Base-by-base conservation (phyloP, 1,140 invertebrate species). In the Aethina tumida region DNA sequence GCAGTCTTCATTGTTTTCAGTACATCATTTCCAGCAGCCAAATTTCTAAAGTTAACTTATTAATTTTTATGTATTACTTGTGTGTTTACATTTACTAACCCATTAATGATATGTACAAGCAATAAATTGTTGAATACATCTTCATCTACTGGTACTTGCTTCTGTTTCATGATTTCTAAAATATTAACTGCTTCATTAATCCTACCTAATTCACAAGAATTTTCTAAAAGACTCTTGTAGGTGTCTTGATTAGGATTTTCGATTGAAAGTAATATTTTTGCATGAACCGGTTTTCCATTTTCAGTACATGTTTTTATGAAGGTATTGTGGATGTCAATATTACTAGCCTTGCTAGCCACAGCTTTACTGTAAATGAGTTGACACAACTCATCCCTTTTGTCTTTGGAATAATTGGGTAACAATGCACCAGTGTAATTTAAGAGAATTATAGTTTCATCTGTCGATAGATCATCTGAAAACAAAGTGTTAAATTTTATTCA, bases 121-220 rank as follows among this genome's bases (percentile, higher is more conserved):
- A 77, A 70, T 9, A 79, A 62, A 30, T 66, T 63, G 50, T 72
- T 71, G 52, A 76, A 76, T 20, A 74, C 60, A 35, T 47, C 53
- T 54, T 76, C 72, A 49, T 68, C 72, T 2, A 73, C 59, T 16
- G 68, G 60, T n/a, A 75, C 43, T 6, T 60, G 53, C 40, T 63
- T 55, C 12, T 60, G 46, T 50, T 77, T 77, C 72, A 79, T 78
- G 38, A 65, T 64, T 29, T 69, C 62, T 20, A 79, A 59, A 5
- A 78, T 67, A 48, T 69, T 65, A 14, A 64, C 67, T 10, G 74
- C 69, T 49, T 73, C 66, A 38, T 72, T 64, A 13, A 76, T 59
- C 50, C 77, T 68, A 19, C 75, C 76, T 5, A 55, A 53, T 65
- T 74, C 65, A 53, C 68, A 74, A 37, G 67, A 53, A 48, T 62